Base-by-base conservation (phyloP, 1,140 invertebrate genomes). In the Drosophila melanica region DNA sequence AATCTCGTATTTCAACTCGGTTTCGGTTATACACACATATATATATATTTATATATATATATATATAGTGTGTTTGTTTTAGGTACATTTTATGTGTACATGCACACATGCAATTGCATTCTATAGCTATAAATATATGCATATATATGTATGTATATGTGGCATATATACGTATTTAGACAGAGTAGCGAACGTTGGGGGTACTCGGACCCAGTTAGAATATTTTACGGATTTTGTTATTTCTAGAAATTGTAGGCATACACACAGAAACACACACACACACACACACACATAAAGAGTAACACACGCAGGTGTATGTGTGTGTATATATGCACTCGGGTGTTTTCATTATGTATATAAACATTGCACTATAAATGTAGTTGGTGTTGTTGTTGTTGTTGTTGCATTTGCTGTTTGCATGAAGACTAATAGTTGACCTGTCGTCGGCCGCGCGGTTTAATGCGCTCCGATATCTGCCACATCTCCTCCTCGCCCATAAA, bases 401-500 rank as follows among this genome's bases (percentile, higher is more conserved):
- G 64, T 44, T 66, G 54, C 55, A n/a, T 44, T 45, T 59, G 45
- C 14, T 63, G 55, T 66, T 57, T 16, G 33, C 33, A 23, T 27
- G 42, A 39, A 55, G 54, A 41, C 48, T 90, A 90, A 74, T 90
- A 84, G 72, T 90, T 87, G 45, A 73, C 75, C 37, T 79, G 89
- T 35, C 86, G 89, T 30, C 76, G 72, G 9, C 81, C 96, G 62
- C 98, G 94, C 6, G 98, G 98, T 93, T 99, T 99, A 68, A 99
- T 98, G 63, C 94, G 95, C 92, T 99, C 97, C 1, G 98, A 99
- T 77, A 99, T 96, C 92, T 98, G 97, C 98, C 98, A 99, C 95
- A 99, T 97, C 45, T 97, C 96, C 92, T 99, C 98, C 93, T 99
- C 98, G 92, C 95, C 96, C 71, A 99, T 94, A 91, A 96, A 97